These are phyloP conservation scores for Harpalus rufipes DNA, from an alignment of 2,888 invertebrate genomes.

Conservation along the genomic window DNA sequence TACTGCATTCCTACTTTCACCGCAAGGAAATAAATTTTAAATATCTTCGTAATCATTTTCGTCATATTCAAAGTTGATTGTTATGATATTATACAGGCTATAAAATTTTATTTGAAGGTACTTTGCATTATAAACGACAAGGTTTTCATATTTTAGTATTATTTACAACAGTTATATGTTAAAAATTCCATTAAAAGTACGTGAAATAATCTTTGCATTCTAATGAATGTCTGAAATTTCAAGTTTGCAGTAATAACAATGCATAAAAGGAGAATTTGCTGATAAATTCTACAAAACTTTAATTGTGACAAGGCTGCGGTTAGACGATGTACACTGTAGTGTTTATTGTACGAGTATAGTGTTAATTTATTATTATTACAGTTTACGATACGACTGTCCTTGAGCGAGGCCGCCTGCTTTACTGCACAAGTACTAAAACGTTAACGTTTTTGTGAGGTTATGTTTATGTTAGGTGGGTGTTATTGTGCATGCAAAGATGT, in stretches of 20 bases:
- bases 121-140: background rate
- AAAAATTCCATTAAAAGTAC: constrained; percentile 12
- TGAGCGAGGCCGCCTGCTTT: constrained; percentile 47
- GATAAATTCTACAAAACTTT: constrained; percentile 8
- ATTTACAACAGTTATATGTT: background rate
- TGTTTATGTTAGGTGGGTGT: constrained; percentile 53
- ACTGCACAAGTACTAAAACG: constrained; percentile 45
- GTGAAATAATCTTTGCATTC: background rate
- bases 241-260: background rate
- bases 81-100: background rate
- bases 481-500: constrained; percentile 13
- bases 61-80: background rate
- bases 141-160: background rate
- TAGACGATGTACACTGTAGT: constrained; percentile 42
- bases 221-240: constrained; percentile 1
- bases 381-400: constrained; percentile 60
- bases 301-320: constrained; percentile 55
- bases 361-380: constrained; percentile 63
- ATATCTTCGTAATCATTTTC: no score
- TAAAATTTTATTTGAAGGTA: background rate
- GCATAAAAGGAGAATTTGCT: background rate
- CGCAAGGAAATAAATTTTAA: background rate
- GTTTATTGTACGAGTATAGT: constrained; percentile 49
- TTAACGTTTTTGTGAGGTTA: constrained; percentile 53
- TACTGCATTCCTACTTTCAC: background rate